Percentiles rank a stretch among this genome's conserved stretches.
Conservation (phyloP, 2,888 invertebrate species). For the Elysia crispata region DNA sequence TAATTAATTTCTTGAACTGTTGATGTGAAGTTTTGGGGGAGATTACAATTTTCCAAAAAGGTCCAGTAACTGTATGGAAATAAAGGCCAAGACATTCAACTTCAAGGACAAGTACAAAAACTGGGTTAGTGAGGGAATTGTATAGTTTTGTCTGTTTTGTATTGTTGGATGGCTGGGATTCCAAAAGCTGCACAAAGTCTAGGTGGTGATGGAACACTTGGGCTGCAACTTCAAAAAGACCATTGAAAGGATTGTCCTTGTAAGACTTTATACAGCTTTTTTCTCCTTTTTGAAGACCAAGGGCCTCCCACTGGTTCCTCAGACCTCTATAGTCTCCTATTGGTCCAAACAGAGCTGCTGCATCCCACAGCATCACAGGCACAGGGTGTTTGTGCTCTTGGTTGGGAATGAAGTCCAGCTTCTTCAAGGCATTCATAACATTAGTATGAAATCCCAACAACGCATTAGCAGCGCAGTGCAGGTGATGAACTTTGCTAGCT, state of each 20-base stretch:
- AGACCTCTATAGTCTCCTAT: constrained; percentile 20
- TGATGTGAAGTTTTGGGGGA: constrained; percentile 55
- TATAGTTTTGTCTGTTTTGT: neutral
- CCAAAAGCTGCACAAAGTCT: constrained; percentile 3
- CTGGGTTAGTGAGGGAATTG: no score
- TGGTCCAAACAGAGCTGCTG: constrained; percentile 29
- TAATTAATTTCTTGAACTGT: no score
- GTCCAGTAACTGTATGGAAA: constrained; percentile 33
- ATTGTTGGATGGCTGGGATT: neutral
- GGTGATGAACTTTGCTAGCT: no score
- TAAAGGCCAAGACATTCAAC: constrained; percentile 22
- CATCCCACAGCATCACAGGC: no score
- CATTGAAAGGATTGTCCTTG: constrained; percentile 31
- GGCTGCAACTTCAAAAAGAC: constrained; percentile 26
- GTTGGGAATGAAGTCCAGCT: neutral
- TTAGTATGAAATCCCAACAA: constrained; percentile 26
- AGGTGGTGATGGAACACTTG: constrained; percentile 23
- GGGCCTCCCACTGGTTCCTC: neutral
- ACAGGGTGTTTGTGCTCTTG: constrained; percentile 14
- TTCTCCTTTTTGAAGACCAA: neutral
- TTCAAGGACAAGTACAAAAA: neutral
- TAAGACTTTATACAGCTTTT: neutral
- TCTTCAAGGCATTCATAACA: neutral
- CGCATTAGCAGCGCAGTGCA: constrained; percentile 2
- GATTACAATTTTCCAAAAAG: constrained; percentile 2